phyloP scores from a whole-genome alignment of 2,797 vertebrate species.

The Hirundo rustica region DNA sequence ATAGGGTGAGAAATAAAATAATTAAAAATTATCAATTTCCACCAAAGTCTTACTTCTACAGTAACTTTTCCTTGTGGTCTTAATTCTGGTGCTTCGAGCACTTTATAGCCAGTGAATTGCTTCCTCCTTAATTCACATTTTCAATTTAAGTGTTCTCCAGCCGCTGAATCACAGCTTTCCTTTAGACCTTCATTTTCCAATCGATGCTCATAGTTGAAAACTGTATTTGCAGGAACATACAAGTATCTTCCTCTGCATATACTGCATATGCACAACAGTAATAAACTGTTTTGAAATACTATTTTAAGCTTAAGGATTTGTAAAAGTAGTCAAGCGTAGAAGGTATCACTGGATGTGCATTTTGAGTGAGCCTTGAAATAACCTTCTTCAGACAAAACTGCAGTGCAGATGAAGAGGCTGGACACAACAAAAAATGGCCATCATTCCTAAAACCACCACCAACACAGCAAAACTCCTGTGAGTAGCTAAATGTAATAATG shows the following conservation, averaged over 20 bases:
- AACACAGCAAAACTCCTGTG: neutral
- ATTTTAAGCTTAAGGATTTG: neutral
- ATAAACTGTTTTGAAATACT: neutral
- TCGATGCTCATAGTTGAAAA: neutral
- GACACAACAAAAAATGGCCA: neutral
- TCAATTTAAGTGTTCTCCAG: neutral
- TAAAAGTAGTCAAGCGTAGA: neutral
- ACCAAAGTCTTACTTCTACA: neutral
- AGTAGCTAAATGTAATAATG: neutral
- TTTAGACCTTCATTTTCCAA: neutral
- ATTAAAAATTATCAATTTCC: neutral
- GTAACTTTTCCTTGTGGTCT: neutral
- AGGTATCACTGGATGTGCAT: neutral
- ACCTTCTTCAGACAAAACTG: neutral
- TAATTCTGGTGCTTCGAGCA: neutral
- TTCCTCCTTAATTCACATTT: neutral
- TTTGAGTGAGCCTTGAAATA: neutral
- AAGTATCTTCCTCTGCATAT: neutral
- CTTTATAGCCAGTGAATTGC: neutral
- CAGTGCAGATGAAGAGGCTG: neutral
- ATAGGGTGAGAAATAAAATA: neutral
- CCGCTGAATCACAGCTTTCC: neutral
- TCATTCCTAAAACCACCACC: neutral
- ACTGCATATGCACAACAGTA: neutral
- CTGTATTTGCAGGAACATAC: neutral